Conservation (phyloP, 2,797 vertebrate genomes). For the Threskiornis aethiopicus region DNA sequence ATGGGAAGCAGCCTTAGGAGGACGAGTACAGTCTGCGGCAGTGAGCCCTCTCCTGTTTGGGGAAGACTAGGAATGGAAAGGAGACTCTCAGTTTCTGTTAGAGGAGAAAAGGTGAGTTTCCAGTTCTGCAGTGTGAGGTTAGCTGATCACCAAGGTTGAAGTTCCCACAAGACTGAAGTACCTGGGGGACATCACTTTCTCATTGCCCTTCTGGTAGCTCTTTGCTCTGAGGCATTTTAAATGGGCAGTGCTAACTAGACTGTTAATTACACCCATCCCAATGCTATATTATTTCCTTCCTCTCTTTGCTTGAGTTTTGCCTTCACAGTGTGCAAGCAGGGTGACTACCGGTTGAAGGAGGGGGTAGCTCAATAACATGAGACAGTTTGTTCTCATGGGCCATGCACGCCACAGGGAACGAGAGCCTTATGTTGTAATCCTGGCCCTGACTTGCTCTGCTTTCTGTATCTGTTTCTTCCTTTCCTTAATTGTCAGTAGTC, state of each 20-base stretch:
- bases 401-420: fast-evolving
- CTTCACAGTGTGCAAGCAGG: background rate
- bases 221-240: background rate
- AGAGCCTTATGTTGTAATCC: background rate
- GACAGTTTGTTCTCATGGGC: background rate
- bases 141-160: background rate
- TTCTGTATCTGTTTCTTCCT: background rate
- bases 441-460: background rate
- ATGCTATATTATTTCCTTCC: background rate
- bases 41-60: background rate
- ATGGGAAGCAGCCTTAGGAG: background rate
- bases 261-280: background rate
- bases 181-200: background rate
- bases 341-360: background rate
- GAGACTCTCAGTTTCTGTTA: background rate
- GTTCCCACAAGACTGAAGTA: background rate
- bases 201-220: background rate
- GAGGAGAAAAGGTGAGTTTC: background rate
- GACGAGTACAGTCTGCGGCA: background rate
- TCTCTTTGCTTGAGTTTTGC: background rate
- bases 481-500: background rate
- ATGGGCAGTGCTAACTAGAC: background rate
- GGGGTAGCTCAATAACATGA: fast-evolving
- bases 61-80: background rate
- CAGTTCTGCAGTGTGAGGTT: background rate